Evolutionary conservation across 2,113 vertebrate species (phyloP).

Genomic region (Ictidomys tridecemlineatus): DNA sequence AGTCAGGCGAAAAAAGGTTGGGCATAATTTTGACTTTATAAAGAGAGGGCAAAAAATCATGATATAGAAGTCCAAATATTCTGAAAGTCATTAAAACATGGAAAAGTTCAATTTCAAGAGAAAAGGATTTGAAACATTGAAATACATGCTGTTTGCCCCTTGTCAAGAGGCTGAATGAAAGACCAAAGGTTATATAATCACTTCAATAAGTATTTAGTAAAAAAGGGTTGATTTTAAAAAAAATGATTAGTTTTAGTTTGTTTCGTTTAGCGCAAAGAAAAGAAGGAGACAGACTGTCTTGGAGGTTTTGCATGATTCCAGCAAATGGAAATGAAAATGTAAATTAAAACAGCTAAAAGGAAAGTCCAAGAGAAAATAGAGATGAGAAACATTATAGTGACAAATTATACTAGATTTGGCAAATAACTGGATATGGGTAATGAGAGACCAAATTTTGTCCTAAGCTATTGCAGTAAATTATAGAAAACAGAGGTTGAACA

Average conservation of each 20-base stretch:
- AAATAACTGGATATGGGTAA: neutral
- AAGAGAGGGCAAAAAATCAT: neutral
- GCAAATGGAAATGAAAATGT: conserved; percentile 12
- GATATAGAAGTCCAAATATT: neutral
- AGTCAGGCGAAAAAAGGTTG: neutral
- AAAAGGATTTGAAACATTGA: neutral
- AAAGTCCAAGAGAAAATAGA: neutral
- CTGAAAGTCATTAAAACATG: neutral
- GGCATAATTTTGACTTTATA: conserved; percentile 19
- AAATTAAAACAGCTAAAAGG: neutral
- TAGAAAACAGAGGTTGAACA: neutral
- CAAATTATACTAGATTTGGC: neutral
- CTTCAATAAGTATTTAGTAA: neutral
- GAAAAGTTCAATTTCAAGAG: neutral
- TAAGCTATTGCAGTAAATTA: neutral
- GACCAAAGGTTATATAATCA: neutral
- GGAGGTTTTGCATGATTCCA: neutral
- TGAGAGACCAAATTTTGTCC: neutral
- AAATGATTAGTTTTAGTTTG: neutral
- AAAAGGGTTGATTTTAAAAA: neutral
- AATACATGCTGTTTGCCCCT: neutral
- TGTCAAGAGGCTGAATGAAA: neutral
- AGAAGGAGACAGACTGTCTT: neutral
- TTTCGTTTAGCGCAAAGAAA: neutral
- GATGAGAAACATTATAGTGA: neutral